Evolutionary conservation across 1,140 invertebrate species (phyloP), one percentile per base, ranked within the genome.

Genomic region (Oryzaephilus surinamensis): DNA sequence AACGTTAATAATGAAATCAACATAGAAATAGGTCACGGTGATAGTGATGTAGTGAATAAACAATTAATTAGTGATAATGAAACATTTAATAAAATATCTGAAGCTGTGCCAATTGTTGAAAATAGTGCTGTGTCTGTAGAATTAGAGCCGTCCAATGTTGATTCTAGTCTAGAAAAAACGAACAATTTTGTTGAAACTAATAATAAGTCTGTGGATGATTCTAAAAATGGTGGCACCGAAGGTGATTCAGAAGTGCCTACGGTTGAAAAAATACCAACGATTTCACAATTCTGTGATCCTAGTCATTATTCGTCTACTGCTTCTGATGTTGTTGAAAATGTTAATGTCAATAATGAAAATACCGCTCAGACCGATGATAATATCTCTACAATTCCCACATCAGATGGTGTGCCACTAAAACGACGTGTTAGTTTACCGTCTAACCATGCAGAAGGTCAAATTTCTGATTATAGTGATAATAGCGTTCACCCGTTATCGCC

Each of bases 221-320:
- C 31, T 44, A 57, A 57, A 38, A 62, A 60, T 17, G 43, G 45
- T 32, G 37, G 15, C 20, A 43, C 38, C 15, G 46, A 65, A 64
- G 52, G 58, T 52, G 61, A 71, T 54, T 38, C 42, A 57, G 65
- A 70, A 67, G 68, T 69, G 60, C 66, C 70, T 58, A 69, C 68
- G 51, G 66, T 70, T 44, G 71, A 74, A 49, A 76, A 77, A 65
- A 78, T 79, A 46, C 71, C 76, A 57, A 76, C 77, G 47, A 80
- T 81, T 66, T 78, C 77, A 45, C 78, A 76, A 52, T 77, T 79
- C 57, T 79, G 77, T 69, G 78, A 81, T 71, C 68, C 67, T 57
- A 67, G 62, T 62, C 61, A 68, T 54, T 52, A 49, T 28, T 29
- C 43, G 40, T 60, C 58, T 62, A 54, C 48, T n/a, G n/a, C n/a